Evolutionary conservation across 2,888 invertebrate genomes (phyloP), one percentile per base, ranked within the genome.

Genomic region (Ichneumoninae sp.): DNA sequence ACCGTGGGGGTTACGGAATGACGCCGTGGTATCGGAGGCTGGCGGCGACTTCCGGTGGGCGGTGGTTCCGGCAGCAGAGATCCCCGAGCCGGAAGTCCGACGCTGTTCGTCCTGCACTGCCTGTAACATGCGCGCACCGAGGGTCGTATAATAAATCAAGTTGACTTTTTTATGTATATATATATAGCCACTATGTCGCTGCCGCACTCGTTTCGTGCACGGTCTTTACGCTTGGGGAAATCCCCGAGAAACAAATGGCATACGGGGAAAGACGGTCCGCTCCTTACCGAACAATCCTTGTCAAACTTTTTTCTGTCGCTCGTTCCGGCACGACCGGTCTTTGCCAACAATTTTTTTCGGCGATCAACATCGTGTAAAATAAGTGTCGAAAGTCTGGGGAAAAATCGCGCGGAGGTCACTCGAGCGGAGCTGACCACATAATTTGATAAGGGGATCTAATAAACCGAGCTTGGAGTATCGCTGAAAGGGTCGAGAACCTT

Each of bases 1-100:
- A 93, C 93, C 90, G 92, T 89, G 44, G 92, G 91, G 60, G 91
- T 90, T 22, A 90, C 93, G 33, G 93, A 93, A 87, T 93, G 92
- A 84, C 93, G 92, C 76, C 93, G 91, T 50, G 93, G 92, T 86
- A 93, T 90, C 66, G 91, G 91, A 66, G 92, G 92, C 80, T 91
- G 90, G 65, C 86, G 86, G 72, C 87, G 86, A 82, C 86, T 90
- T 87, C 88, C 91, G 82, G 87, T 85, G 65, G 88, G 87, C 69
- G 90, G 88, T 74, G 88, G 89, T 86, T 91, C 90, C 85, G 90
- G 89, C 84, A 92, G 87, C n/a, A 92, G 85, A 33, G 92, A 91
- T 75, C 89, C 89, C 75, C 90, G 90, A 6, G 89, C 87, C 44
- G 93, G 92, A 80, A 93, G 88, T 80, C 89, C 92, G 70, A 93